phyloP scores from a whole-genome alignment of 2,113 vertebrate genomes.

The Rhynchopsitta pachyrhyncha region DNA sequence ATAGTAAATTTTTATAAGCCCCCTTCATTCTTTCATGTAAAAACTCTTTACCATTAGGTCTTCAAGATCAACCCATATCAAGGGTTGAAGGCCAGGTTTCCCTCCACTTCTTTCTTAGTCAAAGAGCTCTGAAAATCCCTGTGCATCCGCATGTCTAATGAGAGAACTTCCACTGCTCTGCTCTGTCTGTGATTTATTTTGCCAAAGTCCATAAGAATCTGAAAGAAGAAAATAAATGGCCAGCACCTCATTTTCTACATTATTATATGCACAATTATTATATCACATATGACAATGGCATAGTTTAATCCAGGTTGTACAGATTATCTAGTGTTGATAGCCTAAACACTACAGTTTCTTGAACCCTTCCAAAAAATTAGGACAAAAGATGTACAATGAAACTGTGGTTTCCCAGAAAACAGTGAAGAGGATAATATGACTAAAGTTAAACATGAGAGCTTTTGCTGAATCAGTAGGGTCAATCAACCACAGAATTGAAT shows the following conservation, averaged over 20 bases:
- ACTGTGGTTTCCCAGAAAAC: not conserved
- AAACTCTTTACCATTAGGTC: not conserved
- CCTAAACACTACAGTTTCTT: not conserved
- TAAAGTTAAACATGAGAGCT: not conserved
- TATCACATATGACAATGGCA: not conserved
- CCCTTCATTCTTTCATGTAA: not conserved
- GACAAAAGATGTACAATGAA: not conserved
- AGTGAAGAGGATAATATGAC: not conserved
- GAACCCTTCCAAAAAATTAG: not conserved
- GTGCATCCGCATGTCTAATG: accelerated
- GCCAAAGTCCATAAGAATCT: not conserved
- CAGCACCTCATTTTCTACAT: not conserved
- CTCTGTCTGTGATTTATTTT: not conserved
- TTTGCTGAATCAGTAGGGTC: not conserved
- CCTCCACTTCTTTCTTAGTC: not conserved
- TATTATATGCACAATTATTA: not conserved
- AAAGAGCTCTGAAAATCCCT: not conserved
- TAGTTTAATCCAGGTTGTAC: not conserved
- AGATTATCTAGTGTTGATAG: not conserved
- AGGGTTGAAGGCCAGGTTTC: not conserved
- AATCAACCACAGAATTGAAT: not conserved
- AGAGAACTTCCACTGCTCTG: not conserved
- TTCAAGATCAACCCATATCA: not conserved
- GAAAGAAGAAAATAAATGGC: not conserved
- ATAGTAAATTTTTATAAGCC: accelerated